Evolutionary conservation across 2,113 vertebrate species (phyloP).

Genomic region (Marmota monax): DNA sequence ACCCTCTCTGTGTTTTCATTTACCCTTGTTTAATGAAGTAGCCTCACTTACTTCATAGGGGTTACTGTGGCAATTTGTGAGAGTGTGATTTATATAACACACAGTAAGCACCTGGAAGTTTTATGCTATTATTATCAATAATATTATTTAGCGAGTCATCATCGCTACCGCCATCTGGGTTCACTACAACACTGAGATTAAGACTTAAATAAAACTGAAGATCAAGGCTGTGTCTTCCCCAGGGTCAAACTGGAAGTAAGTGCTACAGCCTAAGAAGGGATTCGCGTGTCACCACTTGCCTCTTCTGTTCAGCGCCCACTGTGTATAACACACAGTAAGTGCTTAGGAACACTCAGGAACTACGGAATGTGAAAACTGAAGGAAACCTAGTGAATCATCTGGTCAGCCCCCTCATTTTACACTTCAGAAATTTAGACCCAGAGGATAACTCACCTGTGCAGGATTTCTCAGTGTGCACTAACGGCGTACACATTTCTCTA

Average conservation of each 20-base stretch:
- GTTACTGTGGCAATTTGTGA: neutral
- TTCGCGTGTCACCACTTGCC: neutral
- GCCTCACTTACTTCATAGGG: neutral
- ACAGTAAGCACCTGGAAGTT: neutral
- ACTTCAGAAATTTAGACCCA: neutral
- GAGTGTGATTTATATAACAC: neutral
- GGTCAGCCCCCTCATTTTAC: neutral
- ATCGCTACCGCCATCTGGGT: neutral
- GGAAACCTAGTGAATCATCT: neutral
- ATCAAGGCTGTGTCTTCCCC: neutral
- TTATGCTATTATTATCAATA: neutral
- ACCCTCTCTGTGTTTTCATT: neutral
- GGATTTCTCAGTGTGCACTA: neutral
- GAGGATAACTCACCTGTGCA: neutral
- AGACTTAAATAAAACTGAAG: neutral
- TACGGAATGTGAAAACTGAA: neutral
- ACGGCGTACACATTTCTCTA: neutral
- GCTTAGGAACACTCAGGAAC: neutral
- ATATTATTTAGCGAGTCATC: neutral
- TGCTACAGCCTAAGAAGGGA: neutral
- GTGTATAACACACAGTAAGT: neutral
- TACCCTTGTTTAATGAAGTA: neutral
- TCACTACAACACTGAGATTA: neutral
- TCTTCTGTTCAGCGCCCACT: neutral
- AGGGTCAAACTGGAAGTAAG: neutral